A percentile compares a stretch with the other conserved stretches of the same genome.
Evolutionary conservation across 2,888 invertebrate species (phyloP).

Genomic region (Myathropa florea): DNA sequence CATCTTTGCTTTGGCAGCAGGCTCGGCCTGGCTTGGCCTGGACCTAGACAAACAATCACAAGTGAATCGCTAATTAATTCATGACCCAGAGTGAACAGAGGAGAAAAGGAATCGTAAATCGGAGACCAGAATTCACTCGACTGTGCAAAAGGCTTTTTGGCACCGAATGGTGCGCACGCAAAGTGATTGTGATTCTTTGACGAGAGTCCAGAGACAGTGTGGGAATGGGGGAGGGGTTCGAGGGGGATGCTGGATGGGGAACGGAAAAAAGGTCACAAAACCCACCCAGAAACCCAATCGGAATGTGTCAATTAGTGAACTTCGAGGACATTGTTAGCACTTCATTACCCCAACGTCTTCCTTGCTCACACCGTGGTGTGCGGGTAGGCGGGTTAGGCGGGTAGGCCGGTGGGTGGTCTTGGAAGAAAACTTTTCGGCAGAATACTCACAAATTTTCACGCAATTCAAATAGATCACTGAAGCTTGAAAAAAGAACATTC

Average conservation of each 20-base stretch:
- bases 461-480: conserved; percentile 67
- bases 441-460: conserved; percentile 59
- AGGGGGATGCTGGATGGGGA: too few species aligned
- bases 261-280: conserved; percentile 54
- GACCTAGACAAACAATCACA: conserved; percentile 54
- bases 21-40: neutral
- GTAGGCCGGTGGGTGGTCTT: neutral
- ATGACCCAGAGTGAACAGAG: conserved; percentile 32
- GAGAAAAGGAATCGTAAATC: conserved; percentile 51
- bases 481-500: conserved; percentile 58
- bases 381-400: neutral
- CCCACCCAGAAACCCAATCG: conserved; percentile 42
- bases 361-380: neutral
- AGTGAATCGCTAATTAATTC: conserved; percentile 66
- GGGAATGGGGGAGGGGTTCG: too few species aligned
- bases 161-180: neutral
- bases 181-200: neutral
- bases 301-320: conserved; percentile 70
- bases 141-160: conserved; percentile 57
- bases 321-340: conserved; percentile 69
- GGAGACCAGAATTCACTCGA: conserved; percentile 57
- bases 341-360: conserved; percentile 61
- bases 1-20: neutral
- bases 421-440: conserved; percentile 33
- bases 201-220: neutral